Percentiles rank a stretch among this genome's conserved stretches.
These are phyloP conservation scores for Helicoverpa armigera DNA, from an alignment of 1,140 invertebrate genomes.

Conservation along the genomic window DNA sequence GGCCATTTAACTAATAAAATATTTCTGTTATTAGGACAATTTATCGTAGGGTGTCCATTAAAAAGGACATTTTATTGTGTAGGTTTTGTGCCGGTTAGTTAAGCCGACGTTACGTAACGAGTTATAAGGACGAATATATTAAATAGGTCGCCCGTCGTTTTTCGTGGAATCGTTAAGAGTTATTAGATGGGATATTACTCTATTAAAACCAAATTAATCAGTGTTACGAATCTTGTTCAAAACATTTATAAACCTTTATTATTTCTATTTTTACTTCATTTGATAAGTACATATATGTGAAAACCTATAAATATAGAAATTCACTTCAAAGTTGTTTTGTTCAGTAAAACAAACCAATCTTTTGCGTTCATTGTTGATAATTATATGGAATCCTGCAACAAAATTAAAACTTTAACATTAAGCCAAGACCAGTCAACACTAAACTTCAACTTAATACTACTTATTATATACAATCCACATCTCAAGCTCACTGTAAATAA, in stretches of 20 bases:
- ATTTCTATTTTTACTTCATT: too few species aligned
- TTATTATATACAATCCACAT: too few species aligned
- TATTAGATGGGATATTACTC: slow-evolving; percentile 45
- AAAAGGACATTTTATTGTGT: slow-evolving; percentile 81
- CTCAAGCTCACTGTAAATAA: slow-evolving; percentile 10
- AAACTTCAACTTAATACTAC: neutral
- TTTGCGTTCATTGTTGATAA: too few species aligned
- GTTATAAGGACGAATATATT: slow-evolving; percentile 68
- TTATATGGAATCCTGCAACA: neutral
- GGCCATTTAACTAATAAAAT: slow-evolving; percentile 73
- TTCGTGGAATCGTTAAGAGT: slow-evolving; percentile 50
- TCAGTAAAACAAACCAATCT: too few species aligned
- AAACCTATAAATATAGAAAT: too few species aligned
- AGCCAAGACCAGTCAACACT: neutral
- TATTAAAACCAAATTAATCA: slow-evolving; percentile 44
- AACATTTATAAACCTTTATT: too few species aligned
- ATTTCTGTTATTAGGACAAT: slow-evolving; percentile 82
- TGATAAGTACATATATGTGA: too few species aligned
- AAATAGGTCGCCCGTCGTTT: slow-evolving; percentile 56
- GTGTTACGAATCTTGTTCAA: slow-evolving; percentile 11
- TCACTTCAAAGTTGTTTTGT: too few species aligned
- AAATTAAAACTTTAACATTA: neutral
- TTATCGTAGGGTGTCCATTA: slow-evolving; percentile 76
- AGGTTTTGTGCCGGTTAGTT: slow-evolving; percentile 71
- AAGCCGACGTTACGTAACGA: slow-evolving; percentile 65